Percentiles rank a stretch among this genome's conserved stretches.
Conservation (phyloP, 2,113 vertebrate genomes). For the Uropsilus gracilis region DNA sequence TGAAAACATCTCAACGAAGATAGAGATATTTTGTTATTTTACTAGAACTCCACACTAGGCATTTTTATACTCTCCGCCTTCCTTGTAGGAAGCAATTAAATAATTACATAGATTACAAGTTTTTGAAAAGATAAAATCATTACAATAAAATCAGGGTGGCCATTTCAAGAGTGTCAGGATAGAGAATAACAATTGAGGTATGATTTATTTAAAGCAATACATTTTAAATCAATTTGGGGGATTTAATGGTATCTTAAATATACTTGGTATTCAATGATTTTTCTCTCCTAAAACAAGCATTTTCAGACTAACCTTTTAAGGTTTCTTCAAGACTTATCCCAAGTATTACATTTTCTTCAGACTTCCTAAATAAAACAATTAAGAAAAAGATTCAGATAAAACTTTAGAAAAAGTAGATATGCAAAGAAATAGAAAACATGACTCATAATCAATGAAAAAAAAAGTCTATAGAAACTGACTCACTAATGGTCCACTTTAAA, state of each 20-base stretch:
- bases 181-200: slow-evolving; percentile 85
- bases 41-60: slow-evolving; percentile 76
- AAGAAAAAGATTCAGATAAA: not conserved
- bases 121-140: slow-evolving; percentile 84
- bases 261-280: slow-evolving; percentile 68
- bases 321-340: slow-evolving; percentile 45
- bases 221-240: slow-evolving; percentile 78
- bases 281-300: slow-evolving; percentile 57
- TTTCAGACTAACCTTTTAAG: slow-evolving; percentile 63
- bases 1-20: slow-evolving; percentile 85
- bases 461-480: not conserved
- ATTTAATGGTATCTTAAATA: slow-evolving; percentile 74
- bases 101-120: slow-evolving; percentile 83
- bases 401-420: not conserved
- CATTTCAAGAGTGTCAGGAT: slow-evolving; percentile 64
- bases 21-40: slow-evolving; percentile 84
- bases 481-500: not conserved
- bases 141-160: slow-evolving; percentile 77
- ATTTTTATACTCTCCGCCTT: slow-evolving; percentile 78
- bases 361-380: not conserved
- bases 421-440: not conserved
- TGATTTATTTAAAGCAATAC: slow-evolving; percentile 87
- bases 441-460: not conserved
- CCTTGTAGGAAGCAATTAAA: slow-evolving; percentile 85
- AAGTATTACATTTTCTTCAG: slow-evolving; percentile 47